phyloP scores from a whole-genome alignment of 2,113 vertebrate species.

The Alethe castanea region DNA sequence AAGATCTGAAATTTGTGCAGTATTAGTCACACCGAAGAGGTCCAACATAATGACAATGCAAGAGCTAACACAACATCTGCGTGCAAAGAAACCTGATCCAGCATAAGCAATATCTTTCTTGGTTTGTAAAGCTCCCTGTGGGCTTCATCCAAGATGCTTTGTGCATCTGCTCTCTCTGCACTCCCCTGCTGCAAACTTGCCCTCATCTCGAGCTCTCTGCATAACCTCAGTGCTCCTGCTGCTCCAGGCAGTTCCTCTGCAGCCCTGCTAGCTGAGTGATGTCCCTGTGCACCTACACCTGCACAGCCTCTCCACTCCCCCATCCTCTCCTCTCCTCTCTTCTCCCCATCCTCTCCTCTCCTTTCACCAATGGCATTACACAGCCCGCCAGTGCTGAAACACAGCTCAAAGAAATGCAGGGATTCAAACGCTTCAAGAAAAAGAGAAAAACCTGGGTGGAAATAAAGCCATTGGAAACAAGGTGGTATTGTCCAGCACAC shows the following conservation, averaged over 20 bases:
- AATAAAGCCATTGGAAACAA: neutral
- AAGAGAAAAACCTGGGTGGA: neutral
- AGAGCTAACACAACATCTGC: conserved; percentile 30
- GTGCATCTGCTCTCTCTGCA: neutral
- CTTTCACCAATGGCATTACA: no score
- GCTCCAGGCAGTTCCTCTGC: neutral
- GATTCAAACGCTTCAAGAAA: neutral
- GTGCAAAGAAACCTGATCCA: conserved; percentile 29
- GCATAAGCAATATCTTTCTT: neutral
- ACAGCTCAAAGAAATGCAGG: neutral
- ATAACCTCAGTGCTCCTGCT: neutral
- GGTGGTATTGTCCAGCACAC: neutral
- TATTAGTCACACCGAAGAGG: conserved; percentile 9
- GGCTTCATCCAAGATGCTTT: neutral
- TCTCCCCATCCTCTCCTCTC: neutral
- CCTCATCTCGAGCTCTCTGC: neutral
- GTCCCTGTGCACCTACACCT: neutral
- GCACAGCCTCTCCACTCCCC: neutral
- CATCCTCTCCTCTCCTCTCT: neutral
- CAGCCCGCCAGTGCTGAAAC: neutral
- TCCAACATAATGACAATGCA: conserved; percentile 27
- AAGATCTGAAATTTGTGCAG: neutral
- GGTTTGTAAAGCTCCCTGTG: conserved; percentile 13
- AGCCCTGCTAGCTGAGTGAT: neutral
- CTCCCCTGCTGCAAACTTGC: neutral